Evolutionary conservation across 2,888 invertebrate genomes (phyloP).

Genomic region (Choreutis nemorana): DNA sequence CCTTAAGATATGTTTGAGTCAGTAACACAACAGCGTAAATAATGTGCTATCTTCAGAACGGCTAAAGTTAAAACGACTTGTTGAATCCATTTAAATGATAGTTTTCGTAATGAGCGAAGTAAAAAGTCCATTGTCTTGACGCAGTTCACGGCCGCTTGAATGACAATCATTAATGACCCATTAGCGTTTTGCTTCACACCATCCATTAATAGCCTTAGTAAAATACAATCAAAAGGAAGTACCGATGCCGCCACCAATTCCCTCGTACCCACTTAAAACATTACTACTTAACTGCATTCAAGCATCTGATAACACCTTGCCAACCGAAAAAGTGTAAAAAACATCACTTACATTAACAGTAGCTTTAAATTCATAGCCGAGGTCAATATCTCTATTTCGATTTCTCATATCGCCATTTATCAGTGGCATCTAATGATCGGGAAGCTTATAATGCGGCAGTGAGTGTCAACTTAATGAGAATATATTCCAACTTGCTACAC

Average conservation of each 20-base stretch:
- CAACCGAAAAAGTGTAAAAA: constrained; percentile 10
- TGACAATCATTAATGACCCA: constrained; percentile 40
- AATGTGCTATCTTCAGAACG: no score
- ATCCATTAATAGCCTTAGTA: constrained; percentile 37
- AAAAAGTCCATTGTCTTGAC: constrained; percentile 16
- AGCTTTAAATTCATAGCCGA: constrained; percentile 31
- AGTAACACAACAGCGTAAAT: no score
- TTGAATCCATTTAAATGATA: no score
- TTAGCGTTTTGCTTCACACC: constrained; percentile 46
- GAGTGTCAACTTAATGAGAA: constrained; percentile 62
- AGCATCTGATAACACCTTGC: constrained; percentile 28
- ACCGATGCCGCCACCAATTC: constrained; percentile 25
- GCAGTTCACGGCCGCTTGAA: constrained; percentile 23
- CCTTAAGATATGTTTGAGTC: no score
- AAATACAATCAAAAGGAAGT: constrained; percentile 32
- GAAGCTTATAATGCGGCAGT: constrained; percentile 48
- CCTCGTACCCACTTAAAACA: constrained; percentile 22
- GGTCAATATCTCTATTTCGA: constrained; percentile 45
- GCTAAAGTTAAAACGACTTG: no score
- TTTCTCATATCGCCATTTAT: constrained; percentile 43
- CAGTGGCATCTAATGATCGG: constrained; percentile 49
- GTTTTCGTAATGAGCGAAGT: no score
- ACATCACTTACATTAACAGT: constrained; percentile 15
- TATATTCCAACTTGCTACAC: constrained; percentile 46
- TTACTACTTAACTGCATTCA: constrained; percentile 35